These are phyloP conservation scores for Miniopterus natalensis DNA, from an alignment of 2,113 vertebrate genomes.

Conservation along the genomic window DNA sequence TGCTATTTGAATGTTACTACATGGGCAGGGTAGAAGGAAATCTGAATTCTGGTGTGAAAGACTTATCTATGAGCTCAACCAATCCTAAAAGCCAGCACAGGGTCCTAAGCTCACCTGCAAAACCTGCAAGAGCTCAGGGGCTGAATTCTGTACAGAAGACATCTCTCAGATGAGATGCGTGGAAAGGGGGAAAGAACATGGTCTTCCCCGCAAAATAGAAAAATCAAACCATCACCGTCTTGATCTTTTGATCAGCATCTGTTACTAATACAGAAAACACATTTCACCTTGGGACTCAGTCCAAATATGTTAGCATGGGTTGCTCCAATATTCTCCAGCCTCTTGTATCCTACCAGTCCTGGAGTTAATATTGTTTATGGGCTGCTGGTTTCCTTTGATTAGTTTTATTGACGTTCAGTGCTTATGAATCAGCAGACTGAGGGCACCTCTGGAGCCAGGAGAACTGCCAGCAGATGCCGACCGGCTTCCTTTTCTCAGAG, in stretches of 20 bases:
- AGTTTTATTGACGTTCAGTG: constrained; percentile 82
- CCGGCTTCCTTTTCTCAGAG: not conserved
- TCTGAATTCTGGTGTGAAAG: not conserved
- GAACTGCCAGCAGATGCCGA: constrained; percentile 34
- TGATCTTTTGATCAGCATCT: constrained; percentile 65
- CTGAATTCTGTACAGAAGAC: not conserved
- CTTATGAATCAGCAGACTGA: constrained; percentile 72
- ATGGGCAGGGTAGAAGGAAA: not conserved
- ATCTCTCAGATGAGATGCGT: rapidly evolving
- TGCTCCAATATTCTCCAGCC: constrained; percentile 71
- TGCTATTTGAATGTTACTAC: not conserved
- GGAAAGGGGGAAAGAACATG: rapidly evolving
- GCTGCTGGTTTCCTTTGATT: constrained; percentile 83
- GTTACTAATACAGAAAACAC: constrained; percentile 68
- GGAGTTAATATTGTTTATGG: constrained; percentile 79
- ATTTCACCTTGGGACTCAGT: constrained; percentile 17
- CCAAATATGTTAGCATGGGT: constrained; percentile 30
- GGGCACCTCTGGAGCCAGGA: constrained; percentile 61
- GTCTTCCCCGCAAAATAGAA: not conserved
- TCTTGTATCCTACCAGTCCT: constrained; percentile 77
- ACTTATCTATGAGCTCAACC: not conserved
- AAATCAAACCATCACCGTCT: not conserved
- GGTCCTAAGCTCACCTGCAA: not conserved
- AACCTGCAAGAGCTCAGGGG: rapidly evolving
- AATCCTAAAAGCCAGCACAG: not conserved